Evolutionary conservation across 2,888 invertebrate species (phyloP), one percentile per base, ranked within the genome.

Genomic region (Cosmopolites sordidus): DNA sequence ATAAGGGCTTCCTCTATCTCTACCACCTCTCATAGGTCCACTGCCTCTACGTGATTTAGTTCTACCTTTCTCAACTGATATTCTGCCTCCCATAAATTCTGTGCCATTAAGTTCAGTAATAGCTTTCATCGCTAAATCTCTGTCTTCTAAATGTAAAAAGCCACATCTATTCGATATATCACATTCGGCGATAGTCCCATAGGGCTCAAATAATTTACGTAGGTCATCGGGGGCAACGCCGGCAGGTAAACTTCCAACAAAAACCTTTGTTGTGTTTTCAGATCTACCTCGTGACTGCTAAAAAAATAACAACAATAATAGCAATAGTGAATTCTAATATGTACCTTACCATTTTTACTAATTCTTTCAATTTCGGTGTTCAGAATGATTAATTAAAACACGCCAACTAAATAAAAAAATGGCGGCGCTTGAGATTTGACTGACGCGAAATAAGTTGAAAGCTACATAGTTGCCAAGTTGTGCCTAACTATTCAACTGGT

Each of bases 121-220:
- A 0, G 93, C 92, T 50, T 83, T 83, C 41, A 83, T 79, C 2
- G 93, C 93, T 73, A 92, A 85, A 46, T 89, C 87, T 65, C 84
- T 83, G 15, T 86, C 84, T 68, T 89, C 86, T 85, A 92, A 86
- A 74, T 94, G 93, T 44, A 96, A 89, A 76, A 96, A 96, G 8
- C 93, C 95, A 73, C 92, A 96, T 56, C 92, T 84, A 73, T 93
- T 93, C 78, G 95, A 88, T 53, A 96, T 90, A 71, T 95, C 95
- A 74, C 94, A 94, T 74, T 96, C 95, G 14, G 89, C 89, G 4
- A 96, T 94, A 50, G 81, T 81, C 41, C 94, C 94, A 73, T 87
- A 92, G 47, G 87, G 85, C 62, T 89, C 84, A 76, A 96, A 95
- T 44, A 94, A 77, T 60, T 83, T 83, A 42, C 88, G 79, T 41